Evolutionary conservation across 2,113 vertebrate genomes (phyloP), one percentile per base, ranked within the genome.

Genomic region (Gallinago undulata): DNA sequence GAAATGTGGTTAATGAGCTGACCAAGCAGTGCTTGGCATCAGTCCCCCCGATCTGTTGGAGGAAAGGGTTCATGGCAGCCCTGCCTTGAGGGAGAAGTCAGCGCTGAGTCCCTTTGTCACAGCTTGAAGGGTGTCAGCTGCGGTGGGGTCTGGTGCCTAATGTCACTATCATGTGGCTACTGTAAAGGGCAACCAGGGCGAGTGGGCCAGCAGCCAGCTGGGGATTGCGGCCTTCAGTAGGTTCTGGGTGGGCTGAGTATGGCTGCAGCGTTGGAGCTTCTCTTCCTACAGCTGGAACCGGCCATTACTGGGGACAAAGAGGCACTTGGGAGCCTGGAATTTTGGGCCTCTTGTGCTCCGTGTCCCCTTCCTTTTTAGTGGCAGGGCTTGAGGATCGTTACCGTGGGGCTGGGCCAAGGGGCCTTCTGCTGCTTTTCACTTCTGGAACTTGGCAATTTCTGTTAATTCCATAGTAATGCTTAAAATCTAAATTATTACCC

Each of bases 21-120:
- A 17, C 22, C 55, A 15, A 57, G 64, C 45, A 92, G 23, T 28
- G 4, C n/a, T 31, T 35, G n/a, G 28, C 50, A 63, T 33, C 27
- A 31, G 1, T 10, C 6, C 14, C 28, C 35, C 18, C 0, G 1
- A 5, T 41, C 18, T 21, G 14, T 1, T 5, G 35, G 35, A 7
- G 62, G 33, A 21, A 21, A 16, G 19, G 27, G 13, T 30, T 37
- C 0, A 1, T 19, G 55, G 31, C 50, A 64, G 33, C 59, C 6
- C 27, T 43, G 21, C 50, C 43, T 78, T 0, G 0, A 17, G 57
- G 41, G 31, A 7, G 18, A 10, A 9, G 72, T 21, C 7, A 22
- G 59, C 33, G 19, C 23, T 16, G 43, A 19, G 43, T 10, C 25
- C 37, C 39, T 35, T 31, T 39, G 84, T 28, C 6, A 8, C 7